These are phyloP conservation scores for Progne subis DNA, from an alignment of 2,113 vertebrate genomes.

Conservation along the genomic window DNA sequence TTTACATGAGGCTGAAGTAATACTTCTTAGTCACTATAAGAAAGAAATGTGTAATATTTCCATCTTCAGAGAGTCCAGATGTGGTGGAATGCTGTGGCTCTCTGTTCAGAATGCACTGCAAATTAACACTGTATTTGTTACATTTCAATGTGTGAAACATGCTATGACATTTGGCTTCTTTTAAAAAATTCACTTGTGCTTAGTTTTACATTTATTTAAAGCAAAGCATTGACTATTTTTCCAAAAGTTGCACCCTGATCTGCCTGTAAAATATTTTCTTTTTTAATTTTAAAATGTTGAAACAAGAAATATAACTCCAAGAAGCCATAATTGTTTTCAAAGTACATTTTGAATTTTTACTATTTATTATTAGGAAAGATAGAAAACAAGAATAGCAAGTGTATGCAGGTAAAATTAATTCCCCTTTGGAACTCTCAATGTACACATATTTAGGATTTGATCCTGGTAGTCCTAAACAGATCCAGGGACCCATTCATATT, in stretches of 20 bases:
- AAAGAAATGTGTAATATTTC: background rate
- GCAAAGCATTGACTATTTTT: background rate
- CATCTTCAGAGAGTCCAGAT: background rate
- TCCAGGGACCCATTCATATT: background rate
- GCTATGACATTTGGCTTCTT: background rate
- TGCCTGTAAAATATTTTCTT: background rate
- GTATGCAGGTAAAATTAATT: constrained; percentile 5
- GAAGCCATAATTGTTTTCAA: background rate
- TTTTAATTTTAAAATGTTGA: background rate
- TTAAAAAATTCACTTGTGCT: background rate
- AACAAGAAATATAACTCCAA: background rate
- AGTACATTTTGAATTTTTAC: background rate
- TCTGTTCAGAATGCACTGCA: background rate
- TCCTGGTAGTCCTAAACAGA: background rate
- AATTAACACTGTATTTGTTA: background rate
- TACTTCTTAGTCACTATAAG: background rate
- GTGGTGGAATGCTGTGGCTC: background rate
- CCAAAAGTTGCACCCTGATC: background rate
- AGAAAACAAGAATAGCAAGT: background rate
- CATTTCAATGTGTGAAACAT: background rate
- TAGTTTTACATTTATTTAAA: background rate
- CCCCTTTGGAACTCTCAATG: constrained; percentile 13
- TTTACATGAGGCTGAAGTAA: background rate
- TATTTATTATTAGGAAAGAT: background rate
- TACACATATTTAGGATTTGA: background rate